Base-by-base conservation (phyloP, 2,113 vertebrate genomes). In the Nicator chloris region DNA sequence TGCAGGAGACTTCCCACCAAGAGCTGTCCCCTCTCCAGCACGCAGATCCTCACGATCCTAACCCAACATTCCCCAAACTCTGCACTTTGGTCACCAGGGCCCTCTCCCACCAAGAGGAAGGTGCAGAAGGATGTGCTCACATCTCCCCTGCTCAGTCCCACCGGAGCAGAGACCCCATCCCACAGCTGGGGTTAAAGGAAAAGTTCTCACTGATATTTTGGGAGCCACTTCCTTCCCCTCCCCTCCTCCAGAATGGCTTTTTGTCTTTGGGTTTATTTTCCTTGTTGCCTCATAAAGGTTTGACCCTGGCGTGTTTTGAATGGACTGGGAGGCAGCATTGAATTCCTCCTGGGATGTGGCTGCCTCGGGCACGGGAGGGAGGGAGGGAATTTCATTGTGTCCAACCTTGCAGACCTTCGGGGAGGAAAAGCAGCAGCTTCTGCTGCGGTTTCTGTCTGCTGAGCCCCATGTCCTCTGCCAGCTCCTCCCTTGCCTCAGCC, bases 181-280 rank as follows among this genome's bases (percentile, higher is more conserved):
- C 65, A 44, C 37, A 91, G 64, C 64, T 61, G 88, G 50, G 10
- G 2, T 51, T 57, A 24, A 50, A 81, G 85, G 75, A 78, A 92
- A 66, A 12, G 12, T 20, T 63, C 35, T 30, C 70, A 47, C 0
- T 13, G 87, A 31, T 73, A 86, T 78, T 84, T 91, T 35, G 63
- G 82, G 88, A 95, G 37, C 75, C 7, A 1, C 50, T 92, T 96
- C 91, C 80, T 90, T 82, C 72, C 75, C 71, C 31, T 82, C 21
- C 61, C 49, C 66, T 90, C 49, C n/a, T 90, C 53, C 82, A 83
- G 82, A 96, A 86, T 30, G 42, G 86, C 68, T 72, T 88, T 96
- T 88, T 95, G 91, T 93, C 82, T 80, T 79, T 11, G 78, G 15
- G 57, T 88, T 92, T 92, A 27, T 95, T 96, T 93, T 82, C 82